Evolutionary conservation across 1,140 invertebrate species (phyloP).

Genomic region (Mycetomoellerius zeteki): DNA sequence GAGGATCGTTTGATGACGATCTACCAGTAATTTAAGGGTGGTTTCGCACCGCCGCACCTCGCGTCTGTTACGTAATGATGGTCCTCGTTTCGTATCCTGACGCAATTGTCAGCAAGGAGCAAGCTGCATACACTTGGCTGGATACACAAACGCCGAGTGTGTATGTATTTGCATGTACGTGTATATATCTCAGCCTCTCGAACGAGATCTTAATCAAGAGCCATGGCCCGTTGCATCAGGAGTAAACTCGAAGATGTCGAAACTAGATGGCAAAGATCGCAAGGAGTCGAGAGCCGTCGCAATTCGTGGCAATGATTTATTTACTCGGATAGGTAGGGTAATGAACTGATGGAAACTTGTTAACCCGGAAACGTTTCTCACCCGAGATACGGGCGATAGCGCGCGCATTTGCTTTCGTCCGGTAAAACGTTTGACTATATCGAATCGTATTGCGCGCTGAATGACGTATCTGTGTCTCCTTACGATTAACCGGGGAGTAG

Average conservation of each 20-base stretch:
- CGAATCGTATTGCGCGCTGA: conserved; percentile 2
- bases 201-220: conserved; percentile 62
- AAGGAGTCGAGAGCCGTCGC: not conserved
- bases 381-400: conserved; percentile 53
- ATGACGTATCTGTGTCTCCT: not conserved
- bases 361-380: conserved; percentile 42
- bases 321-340: conserved; percentile 55
- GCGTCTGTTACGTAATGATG: conserved; percentile 47
- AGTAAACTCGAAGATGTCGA: conserved; percentile 58
- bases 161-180: too few species aligned
- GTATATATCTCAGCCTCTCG: conserved; percentile 34
- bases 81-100: conserved; percentile 34
- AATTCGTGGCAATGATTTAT: conserved; percentile 59
- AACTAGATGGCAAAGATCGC: conserved; percentile 53
- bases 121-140: conserved; percentile 11
- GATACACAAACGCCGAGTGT: conserved; percentile 17
- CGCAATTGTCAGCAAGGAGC: conserved; percentile 50
- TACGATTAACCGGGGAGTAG: not conserved
- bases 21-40: conserved; percentile 41
- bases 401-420: conserved; percentile 63
- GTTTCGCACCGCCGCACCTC: not conserved
- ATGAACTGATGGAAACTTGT: conserved; percentile 64
- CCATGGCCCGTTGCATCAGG: conserved; percentile 33
- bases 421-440: conserved; percentile 17
- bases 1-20: conserved; percentile 36